A percentile compares a stretch with the other conserved stretches of the same genome.
Conservation (phyloP, 2,113 vertebrate genomes). For the Sebastes schlegelii region DNA sequence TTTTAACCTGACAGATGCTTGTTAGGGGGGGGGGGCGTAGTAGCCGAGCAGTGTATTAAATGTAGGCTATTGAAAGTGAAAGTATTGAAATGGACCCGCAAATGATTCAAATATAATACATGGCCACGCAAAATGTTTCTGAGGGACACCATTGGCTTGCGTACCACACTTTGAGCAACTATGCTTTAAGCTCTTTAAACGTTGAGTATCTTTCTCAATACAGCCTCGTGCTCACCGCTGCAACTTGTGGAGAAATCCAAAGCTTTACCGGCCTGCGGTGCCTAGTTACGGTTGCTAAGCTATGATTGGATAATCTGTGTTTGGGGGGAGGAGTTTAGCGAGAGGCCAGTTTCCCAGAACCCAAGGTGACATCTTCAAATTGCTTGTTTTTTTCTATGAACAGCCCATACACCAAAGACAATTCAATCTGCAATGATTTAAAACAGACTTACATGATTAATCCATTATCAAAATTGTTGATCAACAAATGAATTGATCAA, state of each 20-base stretch:
- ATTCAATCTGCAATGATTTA: not conserved
- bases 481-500: not conserved
- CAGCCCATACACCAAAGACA: not conserved
- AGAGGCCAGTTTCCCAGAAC: not conserved
- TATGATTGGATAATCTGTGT: not conserved
- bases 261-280: not conserved
- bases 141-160: too few species aligned
- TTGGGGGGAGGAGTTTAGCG: not conserved
- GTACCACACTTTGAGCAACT: too few species aligned
- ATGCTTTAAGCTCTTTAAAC: not conserved
- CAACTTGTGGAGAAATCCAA: not conserved
- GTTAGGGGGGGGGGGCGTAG: too few species aligned
- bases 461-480: slow-evolving; percentile 2
- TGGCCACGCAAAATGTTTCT: too few species aligned
- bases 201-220: not conserved
- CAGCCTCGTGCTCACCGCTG: not conserved
- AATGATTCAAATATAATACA: not conserved
- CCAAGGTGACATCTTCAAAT: not conserved
- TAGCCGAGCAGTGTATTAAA: too few species aligned
- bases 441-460: not conserved
- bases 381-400: not conserved
- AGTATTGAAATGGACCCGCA: not conserved
- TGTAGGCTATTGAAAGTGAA: too few species aligned
- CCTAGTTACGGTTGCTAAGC: not conserved
- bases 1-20: too few species aligned